Evolutionary conservation across 2,113 vertebrate genomes (phyloP).

Genomic region (Amphiprion ocellaris): DNA sequence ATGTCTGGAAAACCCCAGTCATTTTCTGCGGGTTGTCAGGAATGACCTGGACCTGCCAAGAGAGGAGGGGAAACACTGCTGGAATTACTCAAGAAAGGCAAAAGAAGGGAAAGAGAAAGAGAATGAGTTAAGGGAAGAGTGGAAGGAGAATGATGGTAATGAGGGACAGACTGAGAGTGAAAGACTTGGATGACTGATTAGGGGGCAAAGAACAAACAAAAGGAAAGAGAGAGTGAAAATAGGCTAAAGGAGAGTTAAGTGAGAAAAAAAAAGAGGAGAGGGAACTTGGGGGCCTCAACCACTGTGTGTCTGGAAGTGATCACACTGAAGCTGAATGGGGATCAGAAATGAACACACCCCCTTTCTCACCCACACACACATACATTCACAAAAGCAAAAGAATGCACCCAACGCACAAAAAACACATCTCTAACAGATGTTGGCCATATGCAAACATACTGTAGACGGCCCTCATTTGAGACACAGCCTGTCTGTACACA

Average conservation of each 20-base stretch:
- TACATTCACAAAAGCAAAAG: constrained; percentile 36
- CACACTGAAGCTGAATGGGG: constrained; percentile 44
- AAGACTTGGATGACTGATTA: constrained; percentile 2
- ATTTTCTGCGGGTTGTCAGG: constrained; percentile 67
- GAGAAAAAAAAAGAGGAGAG: constrained; percentile 33
- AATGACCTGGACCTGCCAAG: constrained; percentile 75
- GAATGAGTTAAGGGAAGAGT: constrained; percentile 12
- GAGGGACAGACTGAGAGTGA: constrained; percentile 5
- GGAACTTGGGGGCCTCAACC: constrained; percentile 51
- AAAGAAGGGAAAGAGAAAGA: constrained; percentile 11
- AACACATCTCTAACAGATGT: constrained; percentile 58
- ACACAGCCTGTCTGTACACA: constrained; percentile 6
- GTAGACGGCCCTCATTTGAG: not conserved
- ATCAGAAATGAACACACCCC: constrained; percentile 20
- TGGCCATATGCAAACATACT: constrained; percentile 50
- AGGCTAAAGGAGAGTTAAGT: constrained; percentile 9
- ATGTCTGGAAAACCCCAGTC: constrained; percentile 72
- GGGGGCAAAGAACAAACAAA: constrained; percentile 33
- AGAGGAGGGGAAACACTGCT: constrained; percentile 57
- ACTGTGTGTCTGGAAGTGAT: constrained; percentile 75
- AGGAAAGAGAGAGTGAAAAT: constrained; percentile 25
- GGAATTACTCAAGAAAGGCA: constrained; percentile 31
- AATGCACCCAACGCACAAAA: constrained; percentile 56
- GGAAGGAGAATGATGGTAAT: constrained; percentile 12
- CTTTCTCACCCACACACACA: constrained; percentile 14